A percentile compares a stretch with the other conserved stretches of the same genome.
Conservation (phyloP, 2,888 invertebrate species). For the Kuschelorhynchus macadamiae region DNA sequence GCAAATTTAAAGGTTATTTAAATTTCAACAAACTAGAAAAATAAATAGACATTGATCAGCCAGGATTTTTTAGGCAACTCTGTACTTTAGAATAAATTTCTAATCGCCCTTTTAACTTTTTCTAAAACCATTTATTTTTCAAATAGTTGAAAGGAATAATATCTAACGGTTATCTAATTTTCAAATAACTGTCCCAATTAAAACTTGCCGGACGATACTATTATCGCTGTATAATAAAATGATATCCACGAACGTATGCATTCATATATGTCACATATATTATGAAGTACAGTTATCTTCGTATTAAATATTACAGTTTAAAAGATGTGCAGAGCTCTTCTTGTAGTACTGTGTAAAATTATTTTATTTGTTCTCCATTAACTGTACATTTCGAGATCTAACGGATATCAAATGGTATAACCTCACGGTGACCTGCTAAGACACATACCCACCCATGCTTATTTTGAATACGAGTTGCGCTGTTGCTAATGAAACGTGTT, state of each 20-base stretch:
- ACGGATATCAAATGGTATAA: conserved; percentile 32
- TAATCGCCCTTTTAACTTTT: no score
- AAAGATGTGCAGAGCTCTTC: conserved; percentile 10
- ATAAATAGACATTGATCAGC: no score
- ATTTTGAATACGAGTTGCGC: not conserved
- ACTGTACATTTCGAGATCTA: conserved; percentile 44
- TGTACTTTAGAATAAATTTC: no score
- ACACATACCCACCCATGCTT: conserved; percentile 15
- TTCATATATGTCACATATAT: conserved; percentile 8
- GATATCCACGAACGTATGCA: not conserved
- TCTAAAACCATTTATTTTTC: no score
- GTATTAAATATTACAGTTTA: conserved; percentile 25
- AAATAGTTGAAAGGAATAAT: no score
- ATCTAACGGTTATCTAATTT: no score
- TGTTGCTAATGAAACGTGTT: not conserved
- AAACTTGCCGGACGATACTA: no score
- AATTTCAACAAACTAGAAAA: no score
- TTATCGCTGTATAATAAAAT: no score
- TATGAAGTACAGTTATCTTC: conserved; percentile 11
- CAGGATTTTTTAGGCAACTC: no score
- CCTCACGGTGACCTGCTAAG: conserved; percentile 11
- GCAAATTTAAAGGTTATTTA: no score
- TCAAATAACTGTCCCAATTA: no score
- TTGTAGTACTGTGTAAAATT: conserved; percentile 34
- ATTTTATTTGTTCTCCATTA: conserved; percentile 43